Conservation (phyloP, 2,113 vertebrate species). For the Rhagologus leucostigma region DNA sequence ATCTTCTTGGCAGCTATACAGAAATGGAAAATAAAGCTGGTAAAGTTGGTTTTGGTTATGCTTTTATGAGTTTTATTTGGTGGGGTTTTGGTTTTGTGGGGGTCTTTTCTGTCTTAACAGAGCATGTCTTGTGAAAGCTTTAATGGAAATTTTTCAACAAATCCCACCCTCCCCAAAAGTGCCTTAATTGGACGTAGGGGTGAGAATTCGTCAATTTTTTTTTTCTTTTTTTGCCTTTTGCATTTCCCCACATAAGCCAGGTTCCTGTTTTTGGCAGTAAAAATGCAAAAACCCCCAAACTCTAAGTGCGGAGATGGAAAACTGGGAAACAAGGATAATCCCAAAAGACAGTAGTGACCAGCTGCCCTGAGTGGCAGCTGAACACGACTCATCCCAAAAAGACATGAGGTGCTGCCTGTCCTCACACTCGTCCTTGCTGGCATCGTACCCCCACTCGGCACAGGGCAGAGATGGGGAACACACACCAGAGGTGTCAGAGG, state of each 20-base stretch:
- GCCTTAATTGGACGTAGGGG: neutral
- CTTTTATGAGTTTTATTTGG: neutral
- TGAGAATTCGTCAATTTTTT: neutral
- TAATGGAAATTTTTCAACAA: neutral
- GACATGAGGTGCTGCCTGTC: neutral
- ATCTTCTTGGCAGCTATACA: neutral
- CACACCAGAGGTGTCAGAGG: neutral
- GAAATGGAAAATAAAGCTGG: neutral
- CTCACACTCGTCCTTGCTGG: fast-evolving
- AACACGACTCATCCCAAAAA: fast-evolving
- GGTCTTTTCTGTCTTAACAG: neutral
- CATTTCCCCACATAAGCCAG: neutral
- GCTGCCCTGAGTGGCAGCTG: neutral
- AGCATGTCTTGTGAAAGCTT: neutral
- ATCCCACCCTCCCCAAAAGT: fast-evolving
- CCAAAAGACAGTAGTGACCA: too few species aligned
- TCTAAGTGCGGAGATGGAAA: neutral
- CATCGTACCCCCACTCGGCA: fast-evolving
- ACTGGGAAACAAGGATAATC: neutral
- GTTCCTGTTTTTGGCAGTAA: neutral
- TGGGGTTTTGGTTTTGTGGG: neutral
- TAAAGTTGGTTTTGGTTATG: neutral
- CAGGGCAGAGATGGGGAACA: neutral
- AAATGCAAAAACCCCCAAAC: neutral
- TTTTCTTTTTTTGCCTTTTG: neutral